Conservation (phyloP, 2,888 invertebrate species). For the Frankliniella fusca region DNA sequence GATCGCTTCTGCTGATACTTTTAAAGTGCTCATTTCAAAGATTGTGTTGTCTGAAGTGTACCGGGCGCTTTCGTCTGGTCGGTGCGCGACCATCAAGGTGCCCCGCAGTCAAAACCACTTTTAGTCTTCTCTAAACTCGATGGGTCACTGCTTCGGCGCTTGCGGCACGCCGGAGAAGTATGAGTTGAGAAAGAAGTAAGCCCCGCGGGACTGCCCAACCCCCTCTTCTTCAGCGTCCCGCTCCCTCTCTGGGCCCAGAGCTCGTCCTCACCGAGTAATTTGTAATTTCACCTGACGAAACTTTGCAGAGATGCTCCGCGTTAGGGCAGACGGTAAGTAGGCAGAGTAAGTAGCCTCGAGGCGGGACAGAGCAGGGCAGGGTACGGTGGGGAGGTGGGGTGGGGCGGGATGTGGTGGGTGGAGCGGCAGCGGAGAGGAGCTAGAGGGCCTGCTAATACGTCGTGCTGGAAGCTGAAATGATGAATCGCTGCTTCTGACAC, state of each 20-base stretch:
- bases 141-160: slow-evolving; percentile 10
- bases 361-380: too few species aligned
- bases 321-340: not conserved
- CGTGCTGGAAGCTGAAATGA: not conserved
- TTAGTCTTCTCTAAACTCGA: too few species aligned
- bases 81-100: too few species aligned
- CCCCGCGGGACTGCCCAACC: not conserved
- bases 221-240: not conserved
- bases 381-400: too few species aligned
- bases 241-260: not conserved
- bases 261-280: not conserved
- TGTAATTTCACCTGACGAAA: slow-evolving; percentile 1
- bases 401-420: too few species aligned
- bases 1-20: too few species aligned
- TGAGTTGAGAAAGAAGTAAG: slow-evolving; percentile 1
- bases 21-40: too few species aligned
- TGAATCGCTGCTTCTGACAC: not conserved
- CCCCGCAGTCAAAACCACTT: too few species aligned
- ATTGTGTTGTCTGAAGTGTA: too few species aligned
- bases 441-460: slow-evolving; percentile 1
- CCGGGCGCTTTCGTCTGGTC: too few species aligned
- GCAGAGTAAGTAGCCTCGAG: not conserved
- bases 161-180: not conserved
- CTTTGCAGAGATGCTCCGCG: not conserved
- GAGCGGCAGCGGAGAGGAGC: not conserved